Percentiles rank a stretch among this genome's conserved stretches.
Conservation (phyloP, 2,888 invertebrate genomes). For the Tipula lateralis region DNA sequence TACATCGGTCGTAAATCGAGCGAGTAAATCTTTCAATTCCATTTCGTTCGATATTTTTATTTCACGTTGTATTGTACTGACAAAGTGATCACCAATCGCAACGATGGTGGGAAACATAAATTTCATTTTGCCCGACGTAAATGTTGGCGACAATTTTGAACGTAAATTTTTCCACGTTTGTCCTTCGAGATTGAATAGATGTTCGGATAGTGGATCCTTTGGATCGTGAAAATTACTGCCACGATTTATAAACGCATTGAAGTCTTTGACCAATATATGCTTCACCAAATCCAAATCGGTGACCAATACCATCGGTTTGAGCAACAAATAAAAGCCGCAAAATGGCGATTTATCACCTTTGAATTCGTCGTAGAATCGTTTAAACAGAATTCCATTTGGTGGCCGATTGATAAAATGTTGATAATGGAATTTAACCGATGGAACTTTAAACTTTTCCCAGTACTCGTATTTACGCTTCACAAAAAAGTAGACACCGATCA, state of each 20-base stretch:
- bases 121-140: no score
- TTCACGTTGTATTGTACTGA: constrained; percentile 33
- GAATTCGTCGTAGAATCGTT: not conserved
- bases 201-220: constrained; percentile 41
- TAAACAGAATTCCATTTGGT: constrained; percentile 50
- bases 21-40: constrained; percentile 49
- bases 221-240: constrained; percentile 42
- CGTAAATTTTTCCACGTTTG: constrained; percentile 50
- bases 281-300: constrained; percentile 40
- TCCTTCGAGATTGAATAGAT: constrained; percentile 44
- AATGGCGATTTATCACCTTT: not conserved
- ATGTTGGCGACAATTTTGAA: constrained; percentile 48
- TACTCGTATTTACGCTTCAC: constrained; percentile 46
- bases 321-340: not conserved
- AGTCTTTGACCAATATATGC: constrained; percentile 44
- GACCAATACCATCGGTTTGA: not conserved
- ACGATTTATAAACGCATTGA: constrained; percentile 44
- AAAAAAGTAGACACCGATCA: not conserved
- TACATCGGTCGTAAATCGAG: constrained; percentile 51
- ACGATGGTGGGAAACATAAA: no score
- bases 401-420: constrained; percentile 46
- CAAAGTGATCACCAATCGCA: constrained; percentile 41
- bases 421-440: no score
- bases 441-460: constrained; percentile 46
- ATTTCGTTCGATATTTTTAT: constrained; percentile 38